These are phyloP conservation scores for Polydrusus tereticollis DNA, from an alignment of 2,888 invertebrate species.

Conservation along the genomic window DNA sequence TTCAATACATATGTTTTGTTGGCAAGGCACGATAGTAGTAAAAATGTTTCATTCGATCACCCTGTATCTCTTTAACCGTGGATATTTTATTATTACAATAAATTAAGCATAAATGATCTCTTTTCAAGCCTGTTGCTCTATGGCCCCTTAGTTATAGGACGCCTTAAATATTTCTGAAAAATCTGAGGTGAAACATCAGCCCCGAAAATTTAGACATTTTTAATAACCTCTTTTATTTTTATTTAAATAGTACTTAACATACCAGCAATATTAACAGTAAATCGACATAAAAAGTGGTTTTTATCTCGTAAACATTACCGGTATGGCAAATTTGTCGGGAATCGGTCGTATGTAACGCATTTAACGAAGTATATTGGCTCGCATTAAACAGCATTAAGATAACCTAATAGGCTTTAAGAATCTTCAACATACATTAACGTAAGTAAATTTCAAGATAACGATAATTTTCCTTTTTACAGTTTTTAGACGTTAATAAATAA, in stretches of 20 bases:
- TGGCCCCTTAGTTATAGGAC: too few species aligned
- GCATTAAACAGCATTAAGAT: constrained; percentile 40
- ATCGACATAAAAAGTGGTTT: not conserved
- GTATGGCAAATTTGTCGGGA: constrained; percentile 25
- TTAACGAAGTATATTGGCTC: constrained; percentile 32
- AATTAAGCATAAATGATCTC: too few species aligned
- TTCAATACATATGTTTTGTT: too few species aligned
- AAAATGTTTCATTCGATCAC: too few species aligned
- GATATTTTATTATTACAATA: too few species aligned
- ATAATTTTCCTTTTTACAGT: constrained; percentile 24
- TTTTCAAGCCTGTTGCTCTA: too few species aligned
- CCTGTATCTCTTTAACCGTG: too few species aligned
- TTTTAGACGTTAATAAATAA: constrained; percentile 7
- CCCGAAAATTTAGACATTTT: not conserved
- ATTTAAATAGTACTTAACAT: not conserved
- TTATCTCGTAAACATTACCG: constrained; percentile 24
- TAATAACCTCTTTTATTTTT: not conserved
- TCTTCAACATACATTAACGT: constrained; percentile 39
- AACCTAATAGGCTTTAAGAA: constrained; percentile 44
- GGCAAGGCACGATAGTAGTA: too few species aligned
- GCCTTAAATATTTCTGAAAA: too few species aligned
- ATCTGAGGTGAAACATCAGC: too few species aligned
- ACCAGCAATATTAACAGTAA: constrained; percentile 17
- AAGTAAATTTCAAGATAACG: constrained; percentile 43
- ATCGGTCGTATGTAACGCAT: constrained; percentile 25